Evolutionary conservation across 1,140 invertebrate genomes (phyloP).

Genomic region (Zaprionus inermis): DNA sequence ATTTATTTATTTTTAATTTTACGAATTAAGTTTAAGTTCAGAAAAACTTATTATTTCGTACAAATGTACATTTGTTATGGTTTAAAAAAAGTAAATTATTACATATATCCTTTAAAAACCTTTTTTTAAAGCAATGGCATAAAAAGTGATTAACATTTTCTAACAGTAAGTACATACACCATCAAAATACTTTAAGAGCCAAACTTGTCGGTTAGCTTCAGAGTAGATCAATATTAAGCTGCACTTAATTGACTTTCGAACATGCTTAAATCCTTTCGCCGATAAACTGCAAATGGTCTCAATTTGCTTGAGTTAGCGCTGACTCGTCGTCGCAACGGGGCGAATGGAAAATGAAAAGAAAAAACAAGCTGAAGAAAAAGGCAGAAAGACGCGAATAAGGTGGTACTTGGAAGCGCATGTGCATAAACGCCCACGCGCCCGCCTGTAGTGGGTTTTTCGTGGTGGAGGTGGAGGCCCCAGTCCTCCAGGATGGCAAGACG

Average conservation of each 20-base stretch:
- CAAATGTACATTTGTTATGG: no score
- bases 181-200: neutral
- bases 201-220: neutral
- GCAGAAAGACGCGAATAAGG: constrained; percentile 15
- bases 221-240: neutral
- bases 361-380: constrained; percentile 18
- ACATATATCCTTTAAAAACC: no score
- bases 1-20: no score
- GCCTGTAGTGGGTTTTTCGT: constrained; percentile 24
- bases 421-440: constrained; percentile 68
- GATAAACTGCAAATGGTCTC: constrained; percentile 52
- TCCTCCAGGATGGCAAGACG: constrained; percentile 62
- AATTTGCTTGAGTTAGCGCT: constrained; percentile 37
- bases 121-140: no score
- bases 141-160: no score
- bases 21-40: neutral
- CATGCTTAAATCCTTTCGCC: neutral
- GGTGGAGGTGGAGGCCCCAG: constrained; percentile 17
- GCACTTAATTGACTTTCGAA: neutral
- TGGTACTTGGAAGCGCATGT: constrained; percentile 64
- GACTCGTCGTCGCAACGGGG: neutral
- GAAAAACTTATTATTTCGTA: neutral
- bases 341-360: constrained; percentile 12
- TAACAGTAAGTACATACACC: no score
- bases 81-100: no score